Percentiles rank a stretch among this genome's conserved stretches.
phyloP scores from a whole-genome alignment of 2,888 invertebrate species.

The Hipparchia semele region DNA sequence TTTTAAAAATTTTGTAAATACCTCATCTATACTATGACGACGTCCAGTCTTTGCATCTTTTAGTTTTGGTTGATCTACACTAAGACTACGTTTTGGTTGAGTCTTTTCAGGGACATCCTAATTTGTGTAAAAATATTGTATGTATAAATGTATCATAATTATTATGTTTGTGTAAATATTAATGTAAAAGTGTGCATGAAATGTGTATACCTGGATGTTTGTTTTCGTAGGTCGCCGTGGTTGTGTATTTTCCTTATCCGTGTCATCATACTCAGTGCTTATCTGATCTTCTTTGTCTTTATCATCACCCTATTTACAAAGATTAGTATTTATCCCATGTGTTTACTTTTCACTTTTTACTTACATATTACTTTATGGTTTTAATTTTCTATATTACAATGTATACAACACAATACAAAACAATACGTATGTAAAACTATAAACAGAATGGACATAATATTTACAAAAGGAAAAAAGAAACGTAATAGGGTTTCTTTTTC shows the following conservation, averaged over 20 bases:
- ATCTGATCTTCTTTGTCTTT: constrained; percentile 62
- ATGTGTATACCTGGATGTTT: constrained; percentile 55
- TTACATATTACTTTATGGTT: not conserved
- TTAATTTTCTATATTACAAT: not conserved
- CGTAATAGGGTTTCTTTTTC: not conserved
- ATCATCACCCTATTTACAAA: constrained; percentile 73
- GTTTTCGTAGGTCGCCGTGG: constrained; percentile 75
- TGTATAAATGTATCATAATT: not conserved
- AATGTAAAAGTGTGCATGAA: constrained; percentile 53
- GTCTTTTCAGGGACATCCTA: constrained; percentile 58
- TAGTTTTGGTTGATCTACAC: constrained; percentile 49
- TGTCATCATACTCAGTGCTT: constrained; percentile 61
- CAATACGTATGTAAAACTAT: constrained; percentile 4
- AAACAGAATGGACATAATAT: constrained; percentile 23
- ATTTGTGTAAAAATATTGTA: constrained; percentile 37
- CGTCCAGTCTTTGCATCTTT: constrained; percentile 47
- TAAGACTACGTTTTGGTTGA: constrained; percentile 60
- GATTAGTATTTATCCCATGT: constrained; percentile 40
- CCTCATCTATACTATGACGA: constrained; percentile 59
- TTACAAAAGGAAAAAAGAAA: constrained; percentile 16
- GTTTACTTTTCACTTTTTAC: not conserved
- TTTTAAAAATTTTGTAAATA: constrained; percentile 41
- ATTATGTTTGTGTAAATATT: constrained; percentile 25
- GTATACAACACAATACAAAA: constrained; percentile 10
- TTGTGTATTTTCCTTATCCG: constrained; percentile 68